A percentile compares a stretch with the other conserved stretches of the same genome.
Conservation (phyloP, 2,797 vertebrate species). For the Adrianichthys oophorus region DNA sequence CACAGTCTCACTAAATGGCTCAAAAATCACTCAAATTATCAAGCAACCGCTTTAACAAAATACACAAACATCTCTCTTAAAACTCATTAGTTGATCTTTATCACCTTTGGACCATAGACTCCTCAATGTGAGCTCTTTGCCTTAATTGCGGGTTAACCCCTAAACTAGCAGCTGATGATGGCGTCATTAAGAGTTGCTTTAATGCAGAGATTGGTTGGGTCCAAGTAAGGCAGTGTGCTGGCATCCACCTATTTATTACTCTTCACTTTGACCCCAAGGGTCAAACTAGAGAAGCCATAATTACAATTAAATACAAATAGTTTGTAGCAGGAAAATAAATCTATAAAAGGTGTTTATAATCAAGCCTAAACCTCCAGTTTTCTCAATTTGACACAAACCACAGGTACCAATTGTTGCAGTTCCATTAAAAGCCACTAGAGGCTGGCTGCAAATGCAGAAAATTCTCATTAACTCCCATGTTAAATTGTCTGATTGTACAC, state of each 20-base stretch:
- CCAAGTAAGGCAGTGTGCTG: constrained; percentile 44
- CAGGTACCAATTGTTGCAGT: too few relatives aligned
- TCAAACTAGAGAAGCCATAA: constrained; percentile 21
- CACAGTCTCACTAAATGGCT: constrained; percentile 3
- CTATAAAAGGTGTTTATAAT: too few relatives aligned
- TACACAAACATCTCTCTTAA: constrained; percentile 18
- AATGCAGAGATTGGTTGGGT: constrained; percentile 60
- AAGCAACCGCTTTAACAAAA: constrained; percentile 26
- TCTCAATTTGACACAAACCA: too few relatives aligned
- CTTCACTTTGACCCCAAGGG: constrained; percentile 24
- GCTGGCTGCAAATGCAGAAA: too few relatives aligned
- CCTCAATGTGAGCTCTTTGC: constrained; percentile 60
- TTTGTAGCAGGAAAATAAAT: too few relatives aligned
- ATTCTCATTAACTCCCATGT: too few relatives aligned
- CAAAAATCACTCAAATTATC: constrained; percentile 16
- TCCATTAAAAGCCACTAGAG: too few relatives aligned
- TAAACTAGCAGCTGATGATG: constrained; percentile 66
- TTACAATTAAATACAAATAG: too few relatives aligned
- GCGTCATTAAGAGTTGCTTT: constrained; percentile 72
- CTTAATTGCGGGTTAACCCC: constrained; percentile 78
- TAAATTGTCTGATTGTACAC: too few relatives aligned
- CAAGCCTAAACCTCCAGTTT: too few relatives aligned
- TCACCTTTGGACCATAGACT: constrained; percentile 27
- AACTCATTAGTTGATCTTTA: constrained; percentile 4
- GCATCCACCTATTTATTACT: constrained; percentile 39